These are phyloP conservation scores for Patella caerulea DNA, from an alignment of 2,888 invertebrate genomes.

Conservation along the genomic window DNA sequence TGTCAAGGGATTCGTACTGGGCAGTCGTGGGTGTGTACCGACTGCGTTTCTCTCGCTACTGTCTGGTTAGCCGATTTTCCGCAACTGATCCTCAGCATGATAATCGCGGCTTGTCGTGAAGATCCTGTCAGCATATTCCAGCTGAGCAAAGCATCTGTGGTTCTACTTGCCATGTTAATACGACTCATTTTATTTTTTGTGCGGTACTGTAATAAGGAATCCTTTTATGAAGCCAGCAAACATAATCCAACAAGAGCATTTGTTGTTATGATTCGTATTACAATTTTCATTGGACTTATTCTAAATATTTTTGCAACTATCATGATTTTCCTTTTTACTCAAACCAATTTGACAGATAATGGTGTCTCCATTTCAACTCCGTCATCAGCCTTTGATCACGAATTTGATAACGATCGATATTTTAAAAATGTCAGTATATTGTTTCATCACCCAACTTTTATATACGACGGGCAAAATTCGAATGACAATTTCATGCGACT, in stretches of 20 bases:
- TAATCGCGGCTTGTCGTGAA: conserved; percentile 51
- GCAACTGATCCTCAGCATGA: conserved; percentile 39
- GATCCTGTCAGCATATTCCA: conserved; percentile 57
- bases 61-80: conserved; percentile 54
- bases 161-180: conserved; percentile 49
- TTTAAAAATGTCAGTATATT: conserved; percentile 59
- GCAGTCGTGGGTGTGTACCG: conserved; percentile 40
- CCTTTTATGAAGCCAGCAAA: neutral
- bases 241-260: too few species aligned
- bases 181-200: conserved; percentile 46
- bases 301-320: conserved; percentile 47
- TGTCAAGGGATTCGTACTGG: conserved; percentile 36
- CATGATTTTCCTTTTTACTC: conserved; percentile 56
- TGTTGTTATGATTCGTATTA: conserved; percentile 29
- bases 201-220: conserved; percentile 45
- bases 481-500: conserved; percentile 48
- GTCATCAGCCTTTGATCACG: conserved; percentile 45
- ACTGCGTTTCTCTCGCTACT: conserved; percentile 44
- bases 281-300: conserved; percentile 56
- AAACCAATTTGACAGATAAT: conserved; percentile 48
- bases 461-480: conserved; percentile 25
- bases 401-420: conserved; percentile 56
- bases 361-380: conserved; percentile 26
- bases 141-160: conserved; percentile 47
- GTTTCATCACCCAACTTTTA: conserved; percentile 51